Evolutionary conservation across 1,140 invertebrate genomes (phyloP), one percentile per base, ranked within the genome.

Genomic region (Antheraea mylitta): DNA sequence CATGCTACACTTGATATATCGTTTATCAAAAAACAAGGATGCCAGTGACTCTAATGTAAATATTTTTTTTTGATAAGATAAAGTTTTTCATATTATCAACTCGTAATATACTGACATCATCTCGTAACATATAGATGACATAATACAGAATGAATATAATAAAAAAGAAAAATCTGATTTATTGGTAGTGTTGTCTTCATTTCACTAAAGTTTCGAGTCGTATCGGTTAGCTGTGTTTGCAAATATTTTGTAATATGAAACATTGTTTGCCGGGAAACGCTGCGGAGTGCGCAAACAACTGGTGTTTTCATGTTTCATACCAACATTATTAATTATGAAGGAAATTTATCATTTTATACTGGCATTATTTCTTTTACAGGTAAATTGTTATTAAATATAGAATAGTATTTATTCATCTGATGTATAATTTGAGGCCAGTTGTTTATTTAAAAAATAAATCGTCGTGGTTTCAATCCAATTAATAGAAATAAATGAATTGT

Each of bases 241-340:
- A 60, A 70, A 82, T 85, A 81, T 89, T 86, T 88, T 80, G 85
- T 78, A 85, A 84, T 65, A 77, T 73, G 76, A 77, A 80, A 78
- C 78, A 67, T 70, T 85, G 83, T 87, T 88, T 87, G 77, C 58
- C 74, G 82, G 77, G 85, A 86, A 82, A 79, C 74, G 77, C 76
- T 71, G 72, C 66, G 71, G 71, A 66, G 71, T 78, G 74, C 69
- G 74, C 79, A 82, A 83, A 85, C 82, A 85, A 68, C 70, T 67
- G 36, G 16, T 64, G 74, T 74, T 72, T 72, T 79, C 73, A 73
- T 76, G 69, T 80, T 81, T 79, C 74, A 80, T 71, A 75, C 69
- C 71, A 78, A 18, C 38, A 18, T 53, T 65, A 11, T 38, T 18
- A 18, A 18, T 19, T 48, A 4, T 38, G 7, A 16, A 36, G 38